Percentiles rank a stretch among this genome's conserved stretches.
Evolutionary conservation across 2,113 vertebrate species (phyloP).

Genomic region (Tupaia chinensis): DNA sequence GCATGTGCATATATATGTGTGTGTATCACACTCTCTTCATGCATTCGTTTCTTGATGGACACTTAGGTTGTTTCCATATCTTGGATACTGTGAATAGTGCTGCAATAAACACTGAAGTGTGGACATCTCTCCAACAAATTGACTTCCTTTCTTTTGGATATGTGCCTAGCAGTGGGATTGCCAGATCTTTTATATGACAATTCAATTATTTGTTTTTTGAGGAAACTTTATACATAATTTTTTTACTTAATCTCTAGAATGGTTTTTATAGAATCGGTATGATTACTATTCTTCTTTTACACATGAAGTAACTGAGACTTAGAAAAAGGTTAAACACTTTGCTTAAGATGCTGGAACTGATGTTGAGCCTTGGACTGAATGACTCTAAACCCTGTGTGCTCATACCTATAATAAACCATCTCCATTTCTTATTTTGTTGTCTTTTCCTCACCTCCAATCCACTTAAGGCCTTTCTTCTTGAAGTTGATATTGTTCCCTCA

Average conservation of each 20-base stretch:
- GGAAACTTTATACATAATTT: background rate
- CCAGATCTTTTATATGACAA: no score
- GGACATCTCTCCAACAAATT: no score
- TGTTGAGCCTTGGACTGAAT: background rate
- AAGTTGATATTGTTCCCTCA: conserved; percentile 46
- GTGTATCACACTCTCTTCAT: no score
- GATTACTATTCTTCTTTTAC: conserved; percentile 1
- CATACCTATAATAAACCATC: background rate
- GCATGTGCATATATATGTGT: no score
- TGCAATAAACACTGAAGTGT: no score
- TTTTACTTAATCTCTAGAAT: conserved; percentile 25
- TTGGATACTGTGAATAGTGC: no score
- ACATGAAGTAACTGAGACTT: background rate
- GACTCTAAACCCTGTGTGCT: background rate
- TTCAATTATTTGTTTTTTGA: no score
- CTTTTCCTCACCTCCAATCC: background rate
- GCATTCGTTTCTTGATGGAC: no score
- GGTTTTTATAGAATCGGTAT: background rate
- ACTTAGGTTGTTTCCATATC: no score
- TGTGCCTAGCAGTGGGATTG: no score
- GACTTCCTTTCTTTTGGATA: no score
- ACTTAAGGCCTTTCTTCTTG: conserved; percentile 34
- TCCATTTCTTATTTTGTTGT: background rate
- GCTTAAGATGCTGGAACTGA: background rate
- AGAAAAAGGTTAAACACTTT: background rate